Conservation (phyloP, 2,888 invertebrate genomes). For the Chydorus sphaericus region DNA sequence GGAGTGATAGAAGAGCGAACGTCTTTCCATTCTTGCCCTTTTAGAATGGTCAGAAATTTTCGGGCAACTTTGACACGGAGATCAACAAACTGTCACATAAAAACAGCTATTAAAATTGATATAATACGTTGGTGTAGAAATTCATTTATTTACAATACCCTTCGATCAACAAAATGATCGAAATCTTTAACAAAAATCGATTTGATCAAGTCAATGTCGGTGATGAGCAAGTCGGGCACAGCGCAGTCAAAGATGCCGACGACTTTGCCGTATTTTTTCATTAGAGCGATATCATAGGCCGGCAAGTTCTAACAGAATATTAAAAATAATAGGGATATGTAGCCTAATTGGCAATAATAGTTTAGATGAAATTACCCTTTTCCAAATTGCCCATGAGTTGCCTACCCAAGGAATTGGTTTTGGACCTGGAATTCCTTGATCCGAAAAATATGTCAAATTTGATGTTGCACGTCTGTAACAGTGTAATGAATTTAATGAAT, state of each 20-base stretch:
- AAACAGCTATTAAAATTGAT: not conserved
- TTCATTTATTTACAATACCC: not conserved
- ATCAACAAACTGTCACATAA: not conserved
- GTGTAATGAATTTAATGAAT: too few species aligned
- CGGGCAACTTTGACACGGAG: slow-evolving; percentile 5
- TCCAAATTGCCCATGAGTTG: too few species aligned
- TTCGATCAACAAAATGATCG: slow-evolving; percentile 10
- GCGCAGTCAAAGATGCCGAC: slow-evolving; percentile 11
- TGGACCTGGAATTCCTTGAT: slow-evolving; percentile 1
- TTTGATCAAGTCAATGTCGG: slow-evolving; percentile 8
- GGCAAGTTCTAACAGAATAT: slow-evolving; percentile 9
- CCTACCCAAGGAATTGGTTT: slow-evolving; percentile 4
- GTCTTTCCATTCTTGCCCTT: slow-evolving; percentile 13
- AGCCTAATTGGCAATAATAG: too few species aligned
- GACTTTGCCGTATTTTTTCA: slow-evolving; percentile 10
- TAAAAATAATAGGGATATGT: too few species aligned
- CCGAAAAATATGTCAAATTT: slow-evolving; percentile 2
- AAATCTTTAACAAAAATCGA: slow-evolving; percentile 12
- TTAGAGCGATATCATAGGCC: not conserved
- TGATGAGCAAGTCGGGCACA: slow-evolving; percentile 2
- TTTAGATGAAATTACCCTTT: too few species aligned
- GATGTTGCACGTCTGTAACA: too few species aligned
- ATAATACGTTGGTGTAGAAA: not conserved
- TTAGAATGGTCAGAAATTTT: slow-evolving; percentile 7
- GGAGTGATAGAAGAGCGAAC: slow-evolving; percentile 12